phyloP scores from a whole-genome alignment of 2,888 invertebrate genomes.

The Spilarctia lutea region DNA sequence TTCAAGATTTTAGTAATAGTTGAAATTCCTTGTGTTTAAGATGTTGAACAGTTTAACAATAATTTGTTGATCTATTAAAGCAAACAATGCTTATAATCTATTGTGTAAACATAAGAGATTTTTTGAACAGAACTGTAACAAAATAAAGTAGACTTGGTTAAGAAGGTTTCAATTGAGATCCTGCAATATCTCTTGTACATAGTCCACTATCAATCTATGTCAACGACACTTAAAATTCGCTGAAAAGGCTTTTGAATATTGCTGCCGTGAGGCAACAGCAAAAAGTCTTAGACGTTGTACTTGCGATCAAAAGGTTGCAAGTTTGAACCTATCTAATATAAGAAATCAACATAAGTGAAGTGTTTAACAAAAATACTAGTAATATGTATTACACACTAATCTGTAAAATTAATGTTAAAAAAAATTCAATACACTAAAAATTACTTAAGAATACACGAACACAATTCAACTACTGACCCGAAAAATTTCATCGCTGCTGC shows the following conservation, averaged over 20 bases:
- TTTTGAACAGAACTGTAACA: too few species aligned
- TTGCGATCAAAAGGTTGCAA: too few species aligned
- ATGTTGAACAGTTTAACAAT: neutral
- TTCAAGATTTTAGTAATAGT: neutral
- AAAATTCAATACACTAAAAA: slow-evolving; percentile 14
- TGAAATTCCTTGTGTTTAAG: neutral
- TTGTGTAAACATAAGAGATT: too few species aligned
- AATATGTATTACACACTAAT: neutral
- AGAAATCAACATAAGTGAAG: neutral
- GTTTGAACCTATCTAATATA: too few species aligned
- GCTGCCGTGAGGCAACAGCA: too few species aligned
- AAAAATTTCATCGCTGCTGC: slow-evolving; percentile 40
- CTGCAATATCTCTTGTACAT: too few species aligned
- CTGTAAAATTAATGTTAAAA: neutral
- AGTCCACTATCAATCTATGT: too few species aligned
- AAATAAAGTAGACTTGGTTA: too few species aligned
- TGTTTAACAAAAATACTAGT: neutral
- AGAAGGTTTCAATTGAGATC: too few species aligned
- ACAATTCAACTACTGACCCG: slow-evolving; percentile 35
- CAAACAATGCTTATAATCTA: neutral
- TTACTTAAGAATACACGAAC: slow-evolving; percentile 29
- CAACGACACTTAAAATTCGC: too few species aligned
- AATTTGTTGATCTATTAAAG: neutral
- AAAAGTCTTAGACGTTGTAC: too few species aligned
- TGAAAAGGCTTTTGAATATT: too few species aligned